These are phyloP conservation scores for Drosophila aff. DNA, from an alignment of 1,140 invertebrate species.

Conservation along the genomic window DNA sequence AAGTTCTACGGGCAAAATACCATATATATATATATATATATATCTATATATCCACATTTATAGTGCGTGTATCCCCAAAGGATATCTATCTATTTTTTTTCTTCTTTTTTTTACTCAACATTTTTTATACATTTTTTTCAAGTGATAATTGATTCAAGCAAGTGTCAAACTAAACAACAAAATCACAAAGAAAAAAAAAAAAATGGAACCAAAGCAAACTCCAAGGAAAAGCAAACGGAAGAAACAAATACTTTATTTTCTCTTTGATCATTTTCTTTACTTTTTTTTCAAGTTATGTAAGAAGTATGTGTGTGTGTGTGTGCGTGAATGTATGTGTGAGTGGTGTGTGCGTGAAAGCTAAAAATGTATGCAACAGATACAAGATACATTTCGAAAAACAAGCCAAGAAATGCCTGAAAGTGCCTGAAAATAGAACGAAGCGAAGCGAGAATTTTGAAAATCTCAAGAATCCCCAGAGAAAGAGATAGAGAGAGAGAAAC, in stretches of 20 bases:
- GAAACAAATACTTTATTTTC: slow-evolving; percentile 14
- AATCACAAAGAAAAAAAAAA: not conserved
- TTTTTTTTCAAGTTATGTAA: slow-evolving; percentile 57
- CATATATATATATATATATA: not conserved
- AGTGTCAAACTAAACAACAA: slow-evolving; percentile 14
- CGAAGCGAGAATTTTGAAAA: slow-evolving; percentile 25
- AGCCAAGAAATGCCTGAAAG: slow-evolving; percentile 42
- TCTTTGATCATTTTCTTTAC: slow-evolving; percentile 23
- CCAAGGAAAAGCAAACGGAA: slow-evolving; percentile 16
- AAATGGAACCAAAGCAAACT: slow-evolving; percentile 25
- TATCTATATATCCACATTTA: slow-evolving; percentile 5
- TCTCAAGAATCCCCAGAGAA: slow-evolving; percentile 6
- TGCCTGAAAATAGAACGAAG: slow-evolving; percentile 69
- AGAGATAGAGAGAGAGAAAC: not conserved
- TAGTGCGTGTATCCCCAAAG: slow-evolving; percentile 21
- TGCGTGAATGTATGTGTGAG: slow-evolving; percentile 36
- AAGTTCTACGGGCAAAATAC: slow-evolving; percentile 2
- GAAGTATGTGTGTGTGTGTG: slow-evolving; percentile 41
- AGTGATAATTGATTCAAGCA: slow-evolving; percentile 40
- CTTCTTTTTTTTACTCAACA: slow-evolving; percentile 17
- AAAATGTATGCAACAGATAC: slow-evolving; percentile 64
- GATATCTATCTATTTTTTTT: slow-evolving; percentile 36
- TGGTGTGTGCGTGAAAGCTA: slow-evolving; percentile 62
- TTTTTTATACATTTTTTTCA: slow-evolving; percentile 68
- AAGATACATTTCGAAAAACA: slow-evolving; percentile 58